These are phyloP conservation scores for Sesia bembeciformis DNA, from an alignment of 2,888 invertebrate genomes.

Conservation along the genomic window DNA sequence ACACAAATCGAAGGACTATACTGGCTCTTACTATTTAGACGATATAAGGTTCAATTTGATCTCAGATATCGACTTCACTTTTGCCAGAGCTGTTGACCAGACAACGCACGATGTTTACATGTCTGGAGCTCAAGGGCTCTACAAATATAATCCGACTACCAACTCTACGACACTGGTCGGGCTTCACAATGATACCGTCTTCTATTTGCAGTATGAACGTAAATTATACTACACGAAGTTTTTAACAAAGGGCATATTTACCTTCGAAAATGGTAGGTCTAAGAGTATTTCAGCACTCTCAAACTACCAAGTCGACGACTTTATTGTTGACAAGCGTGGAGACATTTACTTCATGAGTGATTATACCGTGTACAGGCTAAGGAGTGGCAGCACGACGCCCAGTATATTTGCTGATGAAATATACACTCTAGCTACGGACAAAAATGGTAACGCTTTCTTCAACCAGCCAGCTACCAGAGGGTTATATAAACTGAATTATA, in stretches of 20 bases:
- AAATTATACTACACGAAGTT: slow-evolving; percentile 40
- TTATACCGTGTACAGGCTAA: slow-evolving; percentile 30
- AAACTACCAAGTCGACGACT: slow-evolving; percentile 41
- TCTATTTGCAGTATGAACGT: slow-evolving; percentile 43
- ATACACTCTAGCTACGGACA: slow-evolving; percentile 39
- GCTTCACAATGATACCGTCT: slow-evolving; percentile 37
- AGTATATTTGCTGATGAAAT: slow-evolving; percentile 31
- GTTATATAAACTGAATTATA: slow-evolving; percentile 38
- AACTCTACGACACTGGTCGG: slow-evolving; percentile 27
- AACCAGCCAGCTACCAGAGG: slow-evolving; percentile 35
- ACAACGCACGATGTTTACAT: slow-evolving; percentile 34
- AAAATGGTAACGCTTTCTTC: slow-evolving; percentile 34
- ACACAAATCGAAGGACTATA: slow-evolving; percentile 24
- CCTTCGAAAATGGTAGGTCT: slow-evolving; percentile 25
- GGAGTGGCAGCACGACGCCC: slow-evolving; percentile 27
- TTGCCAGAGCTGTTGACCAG: slow-evolving; percentile 43
- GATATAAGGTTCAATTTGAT: slow-evolving; percentile 27
- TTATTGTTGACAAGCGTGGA: slow-evolving; percentile 37
- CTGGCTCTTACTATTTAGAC: slow-evolving; percentile 38
- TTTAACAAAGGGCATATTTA: slow-evolving; percentile 28
- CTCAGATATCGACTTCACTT: slow-evolving; percentile 37
- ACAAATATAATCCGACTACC: slow-evolving; percentile 27
- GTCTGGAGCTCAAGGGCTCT: slow-evolving; percentile 38
- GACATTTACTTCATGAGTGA: slow-evolving; percentile 47
- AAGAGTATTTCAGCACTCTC: slow-evolving; percentile 24